Evolutionary conservation across 1,140 invertebrate species (phyloP), one percentile per base, ranked within the genome.

Genomic region (Procambarus clarkii): DNA sequence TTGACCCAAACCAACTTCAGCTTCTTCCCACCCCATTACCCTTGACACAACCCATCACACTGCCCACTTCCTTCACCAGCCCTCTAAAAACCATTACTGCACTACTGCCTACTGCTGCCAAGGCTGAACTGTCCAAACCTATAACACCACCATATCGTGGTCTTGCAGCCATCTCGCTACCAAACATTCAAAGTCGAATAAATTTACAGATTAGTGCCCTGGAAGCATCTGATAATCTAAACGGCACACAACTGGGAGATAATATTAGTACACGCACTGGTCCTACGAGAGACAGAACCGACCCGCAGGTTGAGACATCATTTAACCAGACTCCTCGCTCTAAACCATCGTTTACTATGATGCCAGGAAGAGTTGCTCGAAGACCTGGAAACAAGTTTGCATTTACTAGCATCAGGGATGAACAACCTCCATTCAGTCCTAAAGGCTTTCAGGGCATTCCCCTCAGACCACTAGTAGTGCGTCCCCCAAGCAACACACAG

Each of bases 311-410:
- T 48, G 45, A n/a, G 0, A 85, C 69, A 45, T 45, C 83, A 44
- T 48, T 74, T 34, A 18, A n/a, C 4, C 83, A 85, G 46, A 85
- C 83, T 46, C 60, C 83, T 21, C 83, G 34, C 46, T 24, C 83
- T 48, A 45, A 24, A 3, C 60, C 45, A 21, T 11, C 83, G 8
- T 50, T 81, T 79, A 80, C 78, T 24, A 88, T 81, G 87, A 64
- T 81, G 18, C 87, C 87, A 50, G 64, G 58, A 18, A 54, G 54
- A 71, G 87, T 88, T 44, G 87, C 87, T 3, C 78, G 87, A 11
- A 45, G 79, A 44, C 78, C 87, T 34, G 87, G 78, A 2, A 81
- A 50, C 24, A 88, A n/a, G 60, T 88, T 88, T 50, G 50, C 21
- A 7, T 88, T 88, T 54, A 71, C 46, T 9, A 80, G 69, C n/a